Evolutionary conservation across 1,140 invertebrate species (phyloP), one percentile per base, ranked within the genome.

Genomic region (Leptoteleia sp.): DNA sequence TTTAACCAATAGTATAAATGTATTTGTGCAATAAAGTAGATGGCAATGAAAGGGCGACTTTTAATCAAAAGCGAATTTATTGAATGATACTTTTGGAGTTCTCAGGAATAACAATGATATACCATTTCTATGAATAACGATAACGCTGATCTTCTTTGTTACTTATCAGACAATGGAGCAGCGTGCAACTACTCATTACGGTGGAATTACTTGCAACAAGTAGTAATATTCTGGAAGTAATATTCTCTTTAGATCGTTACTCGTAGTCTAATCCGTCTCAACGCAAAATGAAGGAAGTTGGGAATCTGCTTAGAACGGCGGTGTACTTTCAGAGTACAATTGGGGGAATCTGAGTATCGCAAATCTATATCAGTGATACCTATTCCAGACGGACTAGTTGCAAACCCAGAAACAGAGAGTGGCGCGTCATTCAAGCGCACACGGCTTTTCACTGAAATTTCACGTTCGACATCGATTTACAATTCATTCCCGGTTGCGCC

Each of bases 211-310:
- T 68, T 22, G 47, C 64, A 76, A 76, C 73, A 62, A 70, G 73
- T 55, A 76, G 55, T 68, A 76, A 76, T 62, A 47, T 68, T 52
- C 31, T 67, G 62, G n/a, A 67, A 68, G 54, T 68, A 76, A 67
- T 67, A 76, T 76, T 76, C 62, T 65, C 72, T 48, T 68, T 43
- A 38, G 54, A 67, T 61, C 71, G 45, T 65, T 75, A 50, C 17
- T 57, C 29, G 25, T 38, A 40, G 29, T 55, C 38, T 76, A 76
- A 76, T 68, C 47, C 33, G 29, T 54, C 42, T 68, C 22, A 54
- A 43, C 9, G 31, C 17, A 22, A 68, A 76, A 59, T 68, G 55
- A 62, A 62, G 57, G 22, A 62, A 76, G 50, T 65, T 65, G 27
- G 47, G 12, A 75, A 65, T 64, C 70, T 65, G 50, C 42, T 73